phyloP scores from a whole-genome alignment of 2,797 vertebrate genomes.

The Danio aesculapii region DNA sequence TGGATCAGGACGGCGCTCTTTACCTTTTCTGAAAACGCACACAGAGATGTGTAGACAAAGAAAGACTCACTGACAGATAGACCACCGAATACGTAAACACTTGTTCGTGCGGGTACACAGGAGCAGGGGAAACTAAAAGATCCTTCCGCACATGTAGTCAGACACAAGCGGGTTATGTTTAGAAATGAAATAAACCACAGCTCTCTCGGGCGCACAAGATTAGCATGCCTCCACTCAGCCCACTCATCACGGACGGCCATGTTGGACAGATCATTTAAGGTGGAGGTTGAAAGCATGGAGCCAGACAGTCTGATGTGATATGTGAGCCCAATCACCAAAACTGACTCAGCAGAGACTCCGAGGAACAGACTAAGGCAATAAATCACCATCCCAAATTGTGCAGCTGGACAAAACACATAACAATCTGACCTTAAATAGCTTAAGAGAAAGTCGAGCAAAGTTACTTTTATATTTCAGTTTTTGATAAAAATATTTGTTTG shows the following conservation, averaged over 20 bases:
- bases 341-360: conserved; percentile 39
- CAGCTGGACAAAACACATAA: neutral
- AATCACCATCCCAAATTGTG: neutral
- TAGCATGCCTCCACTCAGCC: conserved; percentile 60
- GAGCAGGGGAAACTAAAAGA: neutral
- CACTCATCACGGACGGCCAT: conserved; percentile 50
- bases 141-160: neutral
- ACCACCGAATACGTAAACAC: conserved; percentile 45
- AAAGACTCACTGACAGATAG: conserved; percentile 42
- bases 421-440: neutral
- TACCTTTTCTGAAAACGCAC: conserved; percentile 69
- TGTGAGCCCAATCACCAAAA: conserved; percentile 41
- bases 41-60: conserved; percentile 13
- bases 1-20: conserved; percentile 72
- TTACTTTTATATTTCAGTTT: too few relatives aligned
- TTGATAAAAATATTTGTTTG: too few relatives aligned
- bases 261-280: conserved; percentile 48
- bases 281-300: conserved; percentile 41
- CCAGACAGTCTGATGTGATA: conserved; percentile 48
- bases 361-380: conserved; percentile 18
- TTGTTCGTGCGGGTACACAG: conserved; percentile 9
- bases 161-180: conserved; percentile 76
- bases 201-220: conserved; percentile 45
- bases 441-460: neutral
- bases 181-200: conserved; percentile 72